Evolutionary conservation across 2,113 vertebrate species (phyloP), one percentile per base, ranked within the genome.

Genomic region (Hypocryptadius cinnamomeus): DNA sequence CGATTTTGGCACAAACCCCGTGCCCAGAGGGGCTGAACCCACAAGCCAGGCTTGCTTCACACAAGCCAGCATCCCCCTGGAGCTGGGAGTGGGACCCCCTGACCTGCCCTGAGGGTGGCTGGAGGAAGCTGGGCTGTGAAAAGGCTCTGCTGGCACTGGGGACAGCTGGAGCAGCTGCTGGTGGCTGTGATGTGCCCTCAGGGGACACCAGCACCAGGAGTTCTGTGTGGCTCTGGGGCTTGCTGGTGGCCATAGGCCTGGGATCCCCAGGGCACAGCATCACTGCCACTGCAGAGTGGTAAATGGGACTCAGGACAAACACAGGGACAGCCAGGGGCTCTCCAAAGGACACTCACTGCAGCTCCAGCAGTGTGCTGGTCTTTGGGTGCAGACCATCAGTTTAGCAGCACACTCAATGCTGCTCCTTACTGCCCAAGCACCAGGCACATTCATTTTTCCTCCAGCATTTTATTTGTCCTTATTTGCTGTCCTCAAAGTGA

Each of bases 161-260:
- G 5, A 6, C 48, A 8, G 12, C 73, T 11, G 4, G 4, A 15
- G 86, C 61, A 21, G 59, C 50, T 33, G 44, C 65, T 0, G 4
- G 25, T 4, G 35, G 25, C 28, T 31, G 27, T 3, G 7, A 8
- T 47, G 23, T 35, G 31, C 15, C 42, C 22, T 63, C n/a, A 3
- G 69, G n/a, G 56, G 13, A 44, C 44, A 42, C 7, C 11, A 2
- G n/a, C 1, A 23, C 5, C 25, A 15, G 53, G 13, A 30, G 18
- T 14, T 79, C 7, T 9, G 0, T 0, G 0, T 20, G 68, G 33
- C 37, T 47, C 45, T 6, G 6, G 53, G 24, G 24, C 18, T 35
- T 40, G 33, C 50, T 76, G 79, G 16, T 4, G 13, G 30, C 30
- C 0, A 0, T 6, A 15, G 17, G 57, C 37, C 72, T 15, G 12